Percentiles rank a stretch among this genome's conserved stretches.
phyloP scores from a whole-genome alignment of 2,797 vertebrate species.

The Platyrinchus mystaceus region DNA sequence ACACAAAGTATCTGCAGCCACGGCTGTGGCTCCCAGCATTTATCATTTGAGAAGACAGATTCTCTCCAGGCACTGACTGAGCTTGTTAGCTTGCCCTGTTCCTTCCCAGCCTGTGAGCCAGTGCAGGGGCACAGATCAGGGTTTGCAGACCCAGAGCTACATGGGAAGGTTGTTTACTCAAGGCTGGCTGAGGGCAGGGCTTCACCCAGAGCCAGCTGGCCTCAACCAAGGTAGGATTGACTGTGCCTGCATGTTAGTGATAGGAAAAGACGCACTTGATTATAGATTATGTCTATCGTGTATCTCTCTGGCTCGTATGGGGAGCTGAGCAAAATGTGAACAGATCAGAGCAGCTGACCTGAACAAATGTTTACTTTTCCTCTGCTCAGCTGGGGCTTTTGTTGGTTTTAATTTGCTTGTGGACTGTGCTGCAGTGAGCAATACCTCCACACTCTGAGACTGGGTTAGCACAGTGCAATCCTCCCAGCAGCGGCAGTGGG shows the following conservation, averaged over 20 bases:
- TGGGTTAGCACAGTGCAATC: not conserved
- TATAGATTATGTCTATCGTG: not conserved
- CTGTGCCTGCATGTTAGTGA: not conserved
- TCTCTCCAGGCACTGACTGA: not conserved
- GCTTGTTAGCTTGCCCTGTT: rapidly evolving
- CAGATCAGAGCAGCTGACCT: not conserved
- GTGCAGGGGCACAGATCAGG: not conserved
- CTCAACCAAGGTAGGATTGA: not conserved
- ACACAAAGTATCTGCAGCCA: conserved; percentile 19
- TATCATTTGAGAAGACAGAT: not conserved
- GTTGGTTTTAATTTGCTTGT: not conserved
- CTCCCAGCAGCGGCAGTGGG: not conserved
- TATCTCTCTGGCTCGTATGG: not conserved
- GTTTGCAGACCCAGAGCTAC: not conserved
- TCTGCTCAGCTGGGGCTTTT: not conserved
- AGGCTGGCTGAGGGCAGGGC: not conserved
- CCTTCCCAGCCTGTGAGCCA: not conserved
- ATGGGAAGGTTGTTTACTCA: not conserved
- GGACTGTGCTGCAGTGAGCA: not conserved
- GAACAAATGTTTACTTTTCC: not conserved
- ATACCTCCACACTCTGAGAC: rapidly evolving
- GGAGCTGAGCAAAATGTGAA: not conserved
- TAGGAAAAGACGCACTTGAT: not conserved
- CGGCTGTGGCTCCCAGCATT: conserved; percentile 15
- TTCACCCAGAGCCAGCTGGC: not conserved